Conservation (phyloP, 2,113 vertebrate genomes). For the Elaphurus davidianus region DNA sequence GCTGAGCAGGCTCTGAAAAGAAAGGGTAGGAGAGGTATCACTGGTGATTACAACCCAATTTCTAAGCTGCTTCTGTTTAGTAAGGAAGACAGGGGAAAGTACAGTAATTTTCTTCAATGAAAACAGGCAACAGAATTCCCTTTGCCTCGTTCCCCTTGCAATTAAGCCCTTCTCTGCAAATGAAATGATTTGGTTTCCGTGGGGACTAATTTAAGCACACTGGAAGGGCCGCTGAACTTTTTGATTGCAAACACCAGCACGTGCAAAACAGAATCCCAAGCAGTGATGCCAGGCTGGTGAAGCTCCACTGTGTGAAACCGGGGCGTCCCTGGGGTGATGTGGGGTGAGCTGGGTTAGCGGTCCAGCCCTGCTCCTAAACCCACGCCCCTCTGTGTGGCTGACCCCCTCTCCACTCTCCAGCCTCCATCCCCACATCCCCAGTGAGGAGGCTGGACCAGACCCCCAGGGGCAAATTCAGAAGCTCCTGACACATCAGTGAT, state of each 20-base stretch:
- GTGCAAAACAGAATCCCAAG: not conserved
- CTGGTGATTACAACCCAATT: not conserved
- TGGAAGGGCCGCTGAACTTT: slow-evolving; percentile 71
- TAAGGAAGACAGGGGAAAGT: slow-evolving; percentile 61
- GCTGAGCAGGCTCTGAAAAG: not conserved
- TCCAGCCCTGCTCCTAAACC: not conserved
- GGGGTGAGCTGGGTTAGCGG: not conserved
- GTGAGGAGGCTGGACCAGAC: not conserved
- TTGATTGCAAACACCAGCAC: slow-evolving; percentile 57
- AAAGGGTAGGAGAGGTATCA: not conserved
- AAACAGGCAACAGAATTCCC: slow-evolving; percentile 75
- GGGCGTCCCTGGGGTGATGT: fast-evolving
- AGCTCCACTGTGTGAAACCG: fast-evolving
- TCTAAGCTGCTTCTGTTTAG: slow-evolving; percentile 36
- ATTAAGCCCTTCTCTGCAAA: slow-evolving; percentile 76
- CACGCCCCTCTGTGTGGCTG: not conserved
- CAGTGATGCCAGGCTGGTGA: not conserved
- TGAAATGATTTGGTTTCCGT: slow-evolving; percentile 72
- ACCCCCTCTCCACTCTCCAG: not conserved
- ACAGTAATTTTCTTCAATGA: slow-evolving; percentile 75
- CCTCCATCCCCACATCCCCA: not conserved
- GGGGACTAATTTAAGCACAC: slow-evolving; percentile 69
- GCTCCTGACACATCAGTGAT: not conserved
- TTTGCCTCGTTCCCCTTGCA: slow-evolving; percentile 70
- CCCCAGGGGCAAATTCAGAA: not conserved